These are phyloP conservation scores for Pseudococcus jackbeardsleyi DNA, from an alignment of 2,888 invertebrate species.

Conservation along the genomic window DNA sequence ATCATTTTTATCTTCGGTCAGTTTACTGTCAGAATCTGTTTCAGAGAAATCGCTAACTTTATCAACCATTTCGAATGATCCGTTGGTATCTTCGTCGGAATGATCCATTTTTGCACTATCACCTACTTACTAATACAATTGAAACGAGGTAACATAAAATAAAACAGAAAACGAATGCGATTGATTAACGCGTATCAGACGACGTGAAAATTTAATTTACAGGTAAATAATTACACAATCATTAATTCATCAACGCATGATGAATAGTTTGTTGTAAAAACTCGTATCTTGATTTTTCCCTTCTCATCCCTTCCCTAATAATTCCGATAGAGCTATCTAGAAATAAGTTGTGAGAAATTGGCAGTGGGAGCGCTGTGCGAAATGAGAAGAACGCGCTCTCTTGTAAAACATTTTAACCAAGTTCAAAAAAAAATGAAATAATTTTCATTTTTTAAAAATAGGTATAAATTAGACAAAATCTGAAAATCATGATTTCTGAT, in stretches of 20 bases:
- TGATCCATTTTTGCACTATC: slow-evolving; percentile 21
- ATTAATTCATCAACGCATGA: background rate
- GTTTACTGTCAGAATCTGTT: slow-evolving; percentile 48
- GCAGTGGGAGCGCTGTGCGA: no score
- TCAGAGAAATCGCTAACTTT: slow-evolving; percentile 59
- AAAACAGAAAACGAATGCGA: background rate
- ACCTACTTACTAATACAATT: background rate
- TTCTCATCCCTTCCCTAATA: no score
- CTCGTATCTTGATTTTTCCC: no score
- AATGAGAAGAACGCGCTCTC: no score
- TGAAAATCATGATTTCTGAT: no score
- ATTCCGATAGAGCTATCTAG: no score
- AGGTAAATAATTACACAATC: background rate
- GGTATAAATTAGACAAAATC: no score
- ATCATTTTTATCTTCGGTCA: slow-evolving; percentile 36
- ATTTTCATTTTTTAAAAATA: no score
- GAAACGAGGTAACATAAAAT: background rate
- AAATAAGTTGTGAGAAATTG: no score
- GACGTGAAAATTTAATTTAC: background rate
- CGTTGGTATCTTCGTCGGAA: slow-evolving; percentile 64
- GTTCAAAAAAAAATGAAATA: no score
- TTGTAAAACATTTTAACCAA: no score
- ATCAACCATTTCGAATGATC: slow-evolving; percentile 64
- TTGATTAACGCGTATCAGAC: background rate
- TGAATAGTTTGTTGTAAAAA: background rate